phyloP scores from a whole-genome alignment of 2,113 vertebrate species.

The Pantherophis guttatus region DNA sequence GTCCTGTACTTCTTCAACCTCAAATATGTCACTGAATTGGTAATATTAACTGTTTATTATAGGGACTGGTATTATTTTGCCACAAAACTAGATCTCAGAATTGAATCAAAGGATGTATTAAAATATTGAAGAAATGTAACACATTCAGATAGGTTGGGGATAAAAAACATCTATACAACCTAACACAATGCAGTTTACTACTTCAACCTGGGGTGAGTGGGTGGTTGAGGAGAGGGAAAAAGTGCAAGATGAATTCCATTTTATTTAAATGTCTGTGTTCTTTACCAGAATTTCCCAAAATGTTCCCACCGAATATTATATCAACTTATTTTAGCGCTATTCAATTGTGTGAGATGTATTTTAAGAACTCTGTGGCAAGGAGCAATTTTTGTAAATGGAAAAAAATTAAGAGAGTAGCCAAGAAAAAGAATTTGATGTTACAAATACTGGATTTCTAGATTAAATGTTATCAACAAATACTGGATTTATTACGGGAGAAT shows the following conservation, averaged over 20 bases:
- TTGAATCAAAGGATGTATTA: neutral
- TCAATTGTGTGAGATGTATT: neutral
- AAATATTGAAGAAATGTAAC: neutral
- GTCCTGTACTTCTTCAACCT: neutral
- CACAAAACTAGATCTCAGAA: neutral
- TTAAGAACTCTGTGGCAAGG: neutral
- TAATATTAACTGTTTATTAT: neutral
- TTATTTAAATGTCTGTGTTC: conserved; percentile 2
- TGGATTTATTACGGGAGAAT: neutral
- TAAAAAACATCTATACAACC: neutral
- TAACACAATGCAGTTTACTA: neutral
- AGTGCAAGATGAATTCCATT: neutral
- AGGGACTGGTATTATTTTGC: neutral
- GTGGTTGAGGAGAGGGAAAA: neutral
- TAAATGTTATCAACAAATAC: neutral
- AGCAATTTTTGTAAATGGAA: neutral
- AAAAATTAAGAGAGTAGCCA: accelerated
- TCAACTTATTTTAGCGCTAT: conserved; percentile 17
- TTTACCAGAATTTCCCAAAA: conserved; percentile 32
- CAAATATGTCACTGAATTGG: neutral
- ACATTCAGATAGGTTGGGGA: neutral
- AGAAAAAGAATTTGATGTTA: neutral
- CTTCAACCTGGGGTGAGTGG: neutral
- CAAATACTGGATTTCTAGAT: neutral
- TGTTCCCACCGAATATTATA: conserved; percentile 2